These are phyloP conservation scores for Patella ulyssiponensis DNA, from an alignment of 2,888 invertebrate genomes.

Conservation along the genomic window DNA sequence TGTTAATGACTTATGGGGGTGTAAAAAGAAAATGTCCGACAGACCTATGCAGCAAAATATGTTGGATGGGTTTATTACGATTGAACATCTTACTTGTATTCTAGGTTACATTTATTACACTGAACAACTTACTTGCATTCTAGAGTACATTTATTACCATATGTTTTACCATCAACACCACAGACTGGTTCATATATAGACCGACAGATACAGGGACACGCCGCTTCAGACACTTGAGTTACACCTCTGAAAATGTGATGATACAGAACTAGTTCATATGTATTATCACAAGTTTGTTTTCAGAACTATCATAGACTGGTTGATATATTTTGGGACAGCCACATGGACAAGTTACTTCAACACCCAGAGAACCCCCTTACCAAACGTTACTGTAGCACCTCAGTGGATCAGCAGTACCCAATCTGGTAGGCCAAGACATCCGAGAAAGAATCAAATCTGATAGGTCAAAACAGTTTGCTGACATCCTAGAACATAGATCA, in stretches of 20 bases:
- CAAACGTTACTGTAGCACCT: neutral
- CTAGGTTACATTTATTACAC: conserved; percentile 17
- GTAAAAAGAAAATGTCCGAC: too few species aligned
- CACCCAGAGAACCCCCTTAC: neutral
- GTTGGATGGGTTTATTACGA: too few species aligned
- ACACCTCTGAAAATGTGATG: conserved; percentile 13
- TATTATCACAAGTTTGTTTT: conserved; percentile 18
- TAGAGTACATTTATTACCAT: conserved; percentile 20
- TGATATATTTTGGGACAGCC: conserved; percentile 18
- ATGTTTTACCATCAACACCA: conserved; percentile 24
- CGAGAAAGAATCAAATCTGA: too few species aligned
- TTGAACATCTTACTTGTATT: neutral
- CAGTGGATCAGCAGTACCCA: too few species aligned
- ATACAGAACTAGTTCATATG: conserved; percentile 13
- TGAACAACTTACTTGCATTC: conserved; percentile 21
- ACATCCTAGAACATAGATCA: too few species aligned
- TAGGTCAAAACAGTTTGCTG: too few species aligned
- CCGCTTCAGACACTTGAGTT: conserved; percentile 4
- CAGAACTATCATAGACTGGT: conserved; percentile 24
- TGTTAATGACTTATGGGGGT: too few species aligned
- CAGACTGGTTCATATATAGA: conserved; percentile 20
- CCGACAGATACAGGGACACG: conserved; percentile 15
- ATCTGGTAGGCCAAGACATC: too few species aligned
- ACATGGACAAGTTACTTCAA: conserved; percentile 18
- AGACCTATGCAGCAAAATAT: too few species aligned